Conservation (phyloP, 2,113 vertebrate species). For the Charadrius vociferus region DNA sequence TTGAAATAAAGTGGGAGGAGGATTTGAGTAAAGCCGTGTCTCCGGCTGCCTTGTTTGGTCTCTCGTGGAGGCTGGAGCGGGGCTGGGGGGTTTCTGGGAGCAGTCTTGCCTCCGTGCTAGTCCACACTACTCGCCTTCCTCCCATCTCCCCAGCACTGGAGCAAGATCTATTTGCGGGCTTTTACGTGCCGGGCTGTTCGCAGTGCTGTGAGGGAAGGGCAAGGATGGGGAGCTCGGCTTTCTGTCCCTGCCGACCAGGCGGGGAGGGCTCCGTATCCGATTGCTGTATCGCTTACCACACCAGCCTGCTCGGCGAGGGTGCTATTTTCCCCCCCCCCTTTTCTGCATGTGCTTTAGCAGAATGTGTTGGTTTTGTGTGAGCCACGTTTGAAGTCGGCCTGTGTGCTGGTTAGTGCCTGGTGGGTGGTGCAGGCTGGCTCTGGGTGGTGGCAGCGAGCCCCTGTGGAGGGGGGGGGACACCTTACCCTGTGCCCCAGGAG, state of each 20-base stretch:
- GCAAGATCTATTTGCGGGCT: background rate
- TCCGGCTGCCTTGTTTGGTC: background rate
- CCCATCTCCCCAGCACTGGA: background rate
- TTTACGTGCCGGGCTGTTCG: background rate
- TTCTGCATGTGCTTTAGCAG: background rate
- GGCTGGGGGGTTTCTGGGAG: background rate
- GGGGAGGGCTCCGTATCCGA: background rate
- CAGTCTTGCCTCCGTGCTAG: background rate
- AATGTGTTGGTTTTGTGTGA: background rate
- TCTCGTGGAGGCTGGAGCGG: background rate
- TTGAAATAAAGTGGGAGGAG: conserved; percentile 71
- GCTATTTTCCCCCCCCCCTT: background rate
- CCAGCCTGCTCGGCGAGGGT: fast-evolving
- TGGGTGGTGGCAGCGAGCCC: fast-evolving
- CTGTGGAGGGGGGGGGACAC: background rate
- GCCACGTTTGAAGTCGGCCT: background rate
- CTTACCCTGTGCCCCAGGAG: background rate
- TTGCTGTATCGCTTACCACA: background rate
- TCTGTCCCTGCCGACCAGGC: fast-evolving
- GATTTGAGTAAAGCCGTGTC: conserved; percentile 45
- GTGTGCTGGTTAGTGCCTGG: background rate
- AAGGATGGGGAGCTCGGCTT: background rate
- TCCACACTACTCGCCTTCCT: background rate
- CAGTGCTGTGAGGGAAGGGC: background rate
- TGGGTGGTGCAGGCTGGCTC: background rate